Base-by-base conservation (phyloP, 2,888 invertebrate genomes). In the Idaea dimidiata region DNA sequence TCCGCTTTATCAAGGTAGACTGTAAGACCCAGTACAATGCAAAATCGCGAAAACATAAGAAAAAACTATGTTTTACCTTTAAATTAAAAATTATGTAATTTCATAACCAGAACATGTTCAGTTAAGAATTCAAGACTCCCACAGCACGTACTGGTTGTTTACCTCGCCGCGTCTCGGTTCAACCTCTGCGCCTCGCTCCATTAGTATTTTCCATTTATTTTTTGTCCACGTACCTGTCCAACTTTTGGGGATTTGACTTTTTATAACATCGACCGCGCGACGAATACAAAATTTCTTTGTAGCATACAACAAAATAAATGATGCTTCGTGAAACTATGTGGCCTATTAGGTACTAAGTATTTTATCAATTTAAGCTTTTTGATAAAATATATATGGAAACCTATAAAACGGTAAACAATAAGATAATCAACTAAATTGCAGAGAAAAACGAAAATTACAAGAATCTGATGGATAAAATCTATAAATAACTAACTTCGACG, bases 151-250 rank as follows among this genome's bases (percentile, higher is more conserved):
- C 18, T 18, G 14, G 69, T 70, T 78, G 82, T 87, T 78, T 87
- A 89, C 88, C 84, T 71, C 76, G 74, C 24, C 58, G 83, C 88
- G 58, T 56, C 78, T 60, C 76, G 76, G 81, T 80, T 82, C 84
- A 86, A 86, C 88, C 87, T 86, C 88, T 82, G 82, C 79, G 87
- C 82, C 82, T 78, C 86, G 89, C 88, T 89, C 91, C 92, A 91
- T 92, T 92, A 92, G 92, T 90, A 89, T 91, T 89, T 92, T 90
- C 90, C 90, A 91, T 92, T 92, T 91, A 91, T 91, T 92, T 91
- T 92, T 91, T 91, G 89, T 91, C 89, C 90, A 87, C 90, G 86
- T 91, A 91, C 90, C 91, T 91, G 92, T 90, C 89, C 86, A 81
- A 89, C 84, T 89, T 90, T 87, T 82, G 87, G 90, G 89, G 88